phyloP scores from a whole-genome alignment of 1,140 invertebrate species.

The Cotesia typhae region DNA sequence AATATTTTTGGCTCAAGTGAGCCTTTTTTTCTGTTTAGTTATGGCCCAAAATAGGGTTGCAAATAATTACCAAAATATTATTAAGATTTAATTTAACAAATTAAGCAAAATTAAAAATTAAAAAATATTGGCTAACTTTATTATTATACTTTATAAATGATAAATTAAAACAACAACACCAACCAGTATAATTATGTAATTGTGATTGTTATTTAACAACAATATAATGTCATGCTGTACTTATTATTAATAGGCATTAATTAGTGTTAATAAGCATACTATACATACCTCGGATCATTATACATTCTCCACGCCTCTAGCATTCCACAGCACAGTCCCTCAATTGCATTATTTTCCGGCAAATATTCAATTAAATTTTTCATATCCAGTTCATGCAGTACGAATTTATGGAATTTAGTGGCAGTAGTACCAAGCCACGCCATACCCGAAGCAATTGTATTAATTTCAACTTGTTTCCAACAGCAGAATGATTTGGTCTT shows the following conservation, averaged over 20 bases:
- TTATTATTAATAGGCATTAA: background rate
- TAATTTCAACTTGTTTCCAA: conserved; percentile 83
- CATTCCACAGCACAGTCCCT: conserved; percentile 76
- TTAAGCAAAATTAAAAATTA: too few relatives aligned
- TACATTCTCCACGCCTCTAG: conserved; percentile 81
- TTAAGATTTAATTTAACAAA: too few relatives aligned
- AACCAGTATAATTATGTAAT: background rate
- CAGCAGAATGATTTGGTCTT: conserved; percentile 71
- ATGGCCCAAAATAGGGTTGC: too few relatives aligned
- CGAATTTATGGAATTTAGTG: conserved; percentile 47
- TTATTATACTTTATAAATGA: too few relatives aligned
- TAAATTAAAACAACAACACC: too few relatives aligned
- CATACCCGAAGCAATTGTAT: conserved; percentile 79
- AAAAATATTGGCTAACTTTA: too few relatives aligned
- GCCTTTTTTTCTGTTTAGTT: too few relatives aligned
- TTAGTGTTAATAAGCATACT: conserved; percentile 11
- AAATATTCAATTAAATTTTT: conserved; percentile 68
- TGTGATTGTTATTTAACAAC: background rate
- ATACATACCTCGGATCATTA: conserved; percentile 63
- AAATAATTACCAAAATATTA: too few relatives aligned
- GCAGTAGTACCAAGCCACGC: conserved; percentile 83
- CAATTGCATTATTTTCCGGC: conserved; percentile 78
- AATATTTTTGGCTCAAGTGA: too few relatives aligned
- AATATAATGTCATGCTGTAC: background rate
- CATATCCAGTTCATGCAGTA: conserved; percentile 65